Evolutionary conservation across 2,888 invertebrate genomes (phyloP).

Genomic region (Amphiduros pacificus): DNA sequence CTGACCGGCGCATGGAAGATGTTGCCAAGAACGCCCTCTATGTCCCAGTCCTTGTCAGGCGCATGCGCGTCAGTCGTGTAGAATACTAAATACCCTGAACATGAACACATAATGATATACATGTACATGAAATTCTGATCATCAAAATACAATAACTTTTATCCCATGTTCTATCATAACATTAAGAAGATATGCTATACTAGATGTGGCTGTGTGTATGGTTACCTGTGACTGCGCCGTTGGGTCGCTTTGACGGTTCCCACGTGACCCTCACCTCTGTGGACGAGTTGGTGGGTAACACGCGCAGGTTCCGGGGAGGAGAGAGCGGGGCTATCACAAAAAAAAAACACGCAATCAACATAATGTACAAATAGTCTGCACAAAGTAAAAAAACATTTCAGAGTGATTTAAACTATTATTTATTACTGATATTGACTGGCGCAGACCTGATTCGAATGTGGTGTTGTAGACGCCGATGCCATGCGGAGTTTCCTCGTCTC

Average conservation of each 20-base stretch:
- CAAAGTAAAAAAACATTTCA: background rate
- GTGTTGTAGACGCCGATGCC: conserved; percentile 27
- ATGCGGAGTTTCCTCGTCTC: conserved; percentile 25
- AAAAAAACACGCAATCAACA: background rate
- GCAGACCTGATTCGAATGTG: conserved; percentile 30
- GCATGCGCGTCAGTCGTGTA: conserved; percentile 77
- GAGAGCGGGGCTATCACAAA: conserved; percentile 69
- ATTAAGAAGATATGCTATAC: too few species aligned
- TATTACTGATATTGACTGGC: background rate
- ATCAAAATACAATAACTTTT: too few species aligned
- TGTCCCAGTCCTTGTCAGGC: conserved; percentile 78
- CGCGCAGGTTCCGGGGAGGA: conserved; percentile 78
- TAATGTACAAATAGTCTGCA: background rate
- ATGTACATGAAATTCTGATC: too few species aligned
- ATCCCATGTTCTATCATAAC: too few species aligned
- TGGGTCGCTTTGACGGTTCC: conserved; percentile 82
- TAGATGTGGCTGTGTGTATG: too few species aligned
- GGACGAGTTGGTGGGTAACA: conserved; percentile 63
- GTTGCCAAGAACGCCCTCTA: conserved; percentile 79
- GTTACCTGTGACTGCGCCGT: conserved; percentile 72
- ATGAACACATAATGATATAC: background rate
- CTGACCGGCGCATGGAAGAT: conserved; percentile 75
- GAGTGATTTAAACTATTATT: background rate
- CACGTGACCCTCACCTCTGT: conserved; percentile 76
- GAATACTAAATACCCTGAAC: conserved; percentile 83